These are phyloP conservation scores for Orthonyx spaldingii DNA, from an alignment of 2,113 vertebrate genomes.

Conservation along the genomic window DNA sequence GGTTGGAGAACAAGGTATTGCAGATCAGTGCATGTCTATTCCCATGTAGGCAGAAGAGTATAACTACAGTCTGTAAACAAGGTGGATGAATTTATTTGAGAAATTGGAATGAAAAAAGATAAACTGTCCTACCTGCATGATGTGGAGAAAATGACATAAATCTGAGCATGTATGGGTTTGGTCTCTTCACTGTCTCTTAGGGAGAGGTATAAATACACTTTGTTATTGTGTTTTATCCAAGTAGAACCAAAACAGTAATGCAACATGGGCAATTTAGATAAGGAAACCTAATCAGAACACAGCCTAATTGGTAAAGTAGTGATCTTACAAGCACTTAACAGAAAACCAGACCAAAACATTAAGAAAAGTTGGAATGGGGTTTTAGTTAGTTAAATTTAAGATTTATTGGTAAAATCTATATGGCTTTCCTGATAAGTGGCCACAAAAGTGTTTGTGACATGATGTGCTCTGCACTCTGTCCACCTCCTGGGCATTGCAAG, in stretches of 20 bases:
- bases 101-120: background rate
- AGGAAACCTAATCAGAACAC: background rate
- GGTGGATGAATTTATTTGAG: background rate
- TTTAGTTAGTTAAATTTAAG: background rate
- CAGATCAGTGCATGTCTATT: background rate
- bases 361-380: background rate
- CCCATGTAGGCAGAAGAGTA: background rate
- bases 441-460: background rate
- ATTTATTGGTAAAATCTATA: background rate
- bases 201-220: background rate
- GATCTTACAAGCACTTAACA: background rate
- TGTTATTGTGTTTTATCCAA: background rate
- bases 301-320: background rate
- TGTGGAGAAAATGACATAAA: background rate
- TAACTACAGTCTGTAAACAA: background rate
- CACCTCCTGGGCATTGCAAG: conserved; percentile 40
- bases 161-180: background rate
- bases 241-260: background rate
- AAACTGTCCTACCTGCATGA: background rate
- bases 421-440: background rate
- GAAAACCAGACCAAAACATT: background rate
- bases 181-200: background rate
- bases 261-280: background rate
- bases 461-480: conserved; percentile 13
- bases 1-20: background rate